phyloP scores from a whole-genome alignment of 2,888 invertebrate species.

The Barypeithes pellucidus region DNA sequence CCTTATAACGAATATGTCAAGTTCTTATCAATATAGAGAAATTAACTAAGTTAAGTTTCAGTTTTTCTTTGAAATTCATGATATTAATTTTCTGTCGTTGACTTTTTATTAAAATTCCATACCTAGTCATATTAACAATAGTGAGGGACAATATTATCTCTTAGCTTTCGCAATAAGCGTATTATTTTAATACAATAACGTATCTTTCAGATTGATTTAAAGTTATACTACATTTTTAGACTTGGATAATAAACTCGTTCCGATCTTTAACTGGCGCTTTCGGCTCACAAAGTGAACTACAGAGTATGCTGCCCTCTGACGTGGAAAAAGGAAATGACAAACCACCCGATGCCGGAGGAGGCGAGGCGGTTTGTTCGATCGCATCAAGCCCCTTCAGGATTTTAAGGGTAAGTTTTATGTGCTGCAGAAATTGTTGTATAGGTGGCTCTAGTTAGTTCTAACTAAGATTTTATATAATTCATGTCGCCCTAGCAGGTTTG shows the following conservation, averaged over 20 bases:
- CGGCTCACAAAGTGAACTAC: conserved; percentile 24
- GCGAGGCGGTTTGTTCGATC: conserved; percentile 80
- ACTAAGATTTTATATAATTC: too few species aligned
- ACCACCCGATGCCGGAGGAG: conserved; percentile 50
- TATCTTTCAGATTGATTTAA: too few species aligned
- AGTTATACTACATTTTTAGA: conserved; percentile 64
- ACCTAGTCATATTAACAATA: too few species aligned
- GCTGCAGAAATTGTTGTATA: conserved; percentile 31
- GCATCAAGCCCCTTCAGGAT: conserved; percentile 84
- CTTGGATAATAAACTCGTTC: conserved; percentile 66
- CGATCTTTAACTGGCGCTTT: conserved; percentile 58
- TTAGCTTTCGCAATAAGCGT: too few species aligned
- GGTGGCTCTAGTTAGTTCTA: conserved; percentile 46
- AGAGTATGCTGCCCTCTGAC: conserved; percentile 70
- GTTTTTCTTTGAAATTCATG: too few species aligned
- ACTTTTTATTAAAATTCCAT: too few species aligned
- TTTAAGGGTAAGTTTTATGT: conserved; percentile 75
- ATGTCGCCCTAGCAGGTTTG: background rate
- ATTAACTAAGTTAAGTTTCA: too few species aligned
- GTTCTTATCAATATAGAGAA: too few species aligned
- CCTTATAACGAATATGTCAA: too few species aligned
- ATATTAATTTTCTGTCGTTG: too few species aligned
- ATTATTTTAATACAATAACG: too few species aligned
- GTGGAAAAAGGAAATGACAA: conserved; percentile 58
- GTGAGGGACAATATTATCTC: too few species aligned